Base-by-base conservation (phyloP, 2,797 vertebrate species). In the Poecilia velifera region DNA sequence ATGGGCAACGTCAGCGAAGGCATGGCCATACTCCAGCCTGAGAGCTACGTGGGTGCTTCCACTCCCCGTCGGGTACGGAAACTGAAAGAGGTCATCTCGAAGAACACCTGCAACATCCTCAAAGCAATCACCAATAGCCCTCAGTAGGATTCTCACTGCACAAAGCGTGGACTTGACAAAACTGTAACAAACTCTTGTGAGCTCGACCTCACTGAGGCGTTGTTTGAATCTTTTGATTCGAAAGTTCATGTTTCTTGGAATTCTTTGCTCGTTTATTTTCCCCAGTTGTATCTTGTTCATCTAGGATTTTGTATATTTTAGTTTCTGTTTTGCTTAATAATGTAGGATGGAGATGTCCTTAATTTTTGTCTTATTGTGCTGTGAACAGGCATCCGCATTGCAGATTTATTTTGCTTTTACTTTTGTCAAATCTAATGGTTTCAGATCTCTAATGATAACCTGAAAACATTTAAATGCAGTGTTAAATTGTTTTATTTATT, bases 41-140 rank as follows among this genome's bases (percentile, higher is more conserved):
- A 99, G 88, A 99, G 98, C 95, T 99, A 97, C 20, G 96, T 99
- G 87, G 97, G 97, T 0, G 81, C 92, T 0, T 97, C 97, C 13
- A 98, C 96, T 80, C 66, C 94, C 68, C 96, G 97, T 1, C 96
- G 98, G 0, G 92, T 98, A 41, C 95, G 97, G 70, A 99, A 98
- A 87, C 96, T 99, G 64, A 96, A 95, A 0, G 98, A 99, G 87
- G 96, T 99, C 89, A 92, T 98, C 91, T 96, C 97, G 82, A 99
- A 98, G 95, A 99, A 98, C 93, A 98, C 98, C 14, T 99, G 98
- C 43, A 97, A 99, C 78, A 96, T 99, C 92, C 95, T 99, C 85
- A 98, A 97, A 93, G 97, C 97, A 47, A 97, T 99, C 90, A 94
- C 96, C 47, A 93, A 92, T 88, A 97, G 96, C 84, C 94, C 96